Percentiles rank a stretch among this genome's conserved stretches.
These are phyloP conservation scores for Drosophila auraria DNA, from an alignment of 1,140 invertebrate species.

Conservation along the genomic window DNA sequence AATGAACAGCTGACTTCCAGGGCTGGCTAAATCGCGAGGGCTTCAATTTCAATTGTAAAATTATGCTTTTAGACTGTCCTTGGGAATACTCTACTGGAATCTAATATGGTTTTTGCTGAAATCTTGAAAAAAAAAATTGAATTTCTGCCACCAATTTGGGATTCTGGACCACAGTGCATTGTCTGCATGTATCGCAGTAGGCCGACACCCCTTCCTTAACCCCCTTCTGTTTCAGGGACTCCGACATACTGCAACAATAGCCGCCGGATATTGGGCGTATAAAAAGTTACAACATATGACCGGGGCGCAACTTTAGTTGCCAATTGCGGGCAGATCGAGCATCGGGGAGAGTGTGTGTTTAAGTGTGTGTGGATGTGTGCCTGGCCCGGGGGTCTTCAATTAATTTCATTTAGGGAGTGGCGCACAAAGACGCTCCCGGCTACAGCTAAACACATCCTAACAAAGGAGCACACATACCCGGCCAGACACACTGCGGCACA, in stretches of 20 bases:
- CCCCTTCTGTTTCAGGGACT: conserved; percentile 12
- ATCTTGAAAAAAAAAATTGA: too few species aligned
- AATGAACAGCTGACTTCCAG: too few species aligned
- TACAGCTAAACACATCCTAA: conserved; percentile 68
- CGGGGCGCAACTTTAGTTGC: conserved; percentile 42
- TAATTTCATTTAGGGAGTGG: conserved; percentile 77
- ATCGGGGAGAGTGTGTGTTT: neutral
- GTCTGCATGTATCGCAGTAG: conserved; percentile 27
- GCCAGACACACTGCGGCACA: conserved; percentile 36
- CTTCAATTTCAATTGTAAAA: too few species aligned
- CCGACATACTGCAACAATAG: conserved; percentile 53
- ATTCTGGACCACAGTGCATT: too few species aligned
- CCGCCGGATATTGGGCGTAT: conserved; percentile 66
- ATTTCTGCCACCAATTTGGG: too few species aligned
- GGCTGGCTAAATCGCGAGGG: too few species aligned
- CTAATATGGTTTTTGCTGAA: too few species aligned
- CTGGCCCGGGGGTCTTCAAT: conserved; percentile 66
- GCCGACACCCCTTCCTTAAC: conserved; percentile 14
- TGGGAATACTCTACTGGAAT: too few species aligned
- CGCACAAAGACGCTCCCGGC: conserved; percentile 63
- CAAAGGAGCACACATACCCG: conserved; percentile 39
- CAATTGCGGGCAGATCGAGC: conserved; percentile 30
- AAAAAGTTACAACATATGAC: conserved; percentile 67
- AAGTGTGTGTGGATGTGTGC: conserved; percentile 23
- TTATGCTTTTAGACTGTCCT: too few species aligned